Conservation (phyloP, 2,113 vertebrate genomes). For the Oncorhynchus kisutch region DNA sequence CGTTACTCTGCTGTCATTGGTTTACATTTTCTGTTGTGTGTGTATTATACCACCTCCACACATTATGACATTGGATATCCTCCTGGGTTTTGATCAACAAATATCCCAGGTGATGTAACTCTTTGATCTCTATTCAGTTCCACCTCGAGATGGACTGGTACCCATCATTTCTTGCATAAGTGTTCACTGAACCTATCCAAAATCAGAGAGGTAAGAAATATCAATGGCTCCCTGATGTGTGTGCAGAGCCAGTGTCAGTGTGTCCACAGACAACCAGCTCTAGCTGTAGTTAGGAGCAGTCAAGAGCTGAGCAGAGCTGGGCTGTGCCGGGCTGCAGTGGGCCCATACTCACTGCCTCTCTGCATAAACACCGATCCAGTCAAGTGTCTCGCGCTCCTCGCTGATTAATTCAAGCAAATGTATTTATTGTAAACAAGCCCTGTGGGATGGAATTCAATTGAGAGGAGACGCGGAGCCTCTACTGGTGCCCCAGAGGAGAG, state of each 20-base stretch:
- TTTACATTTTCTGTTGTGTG: too few species aligned
- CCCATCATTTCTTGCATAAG: not conserved
- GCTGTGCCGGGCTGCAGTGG: not conserved
- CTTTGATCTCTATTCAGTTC: too few species aligned
- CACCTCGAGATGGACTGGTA: too few species aligned
- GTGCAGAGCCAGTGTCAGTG: not conserved
- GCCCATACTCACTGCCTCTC: conserved; percentile 9
- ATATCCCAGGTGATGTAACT: too few species aligned
- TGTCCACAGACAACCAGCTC: not conserved
- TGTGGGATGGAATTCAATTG: conserved; percentile 74
- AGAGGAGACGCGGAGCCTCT: conserved; percentile 66
- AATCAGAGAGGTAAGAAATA: not conserved
- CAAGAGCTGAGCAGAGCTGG: not conserved
- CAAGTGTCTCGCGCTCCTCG: conserved; percentile 49
- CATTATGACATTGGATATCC: not conserved
- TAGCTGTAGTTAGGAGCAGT: conserved; percentile 2
- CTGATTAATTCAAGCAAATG: conserved; percentile 75
- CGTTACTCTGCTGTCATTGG: too few species aligned
- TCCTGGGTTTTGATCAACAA: not conserved
- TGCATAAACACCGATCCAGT: conserved; percentile 31
- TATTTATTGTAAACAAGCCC: conserved; percentile 80
- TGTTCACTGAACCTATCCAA: not conserved
- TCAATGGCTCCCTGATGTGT: not conserved
- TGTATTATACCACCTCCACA: too few species aligned
- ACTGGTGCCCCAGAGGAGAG: conserved; percentile 65